Conservation (phyloP, 2,888 invertebrate species). For the Parochlus steinenii region DNA sequence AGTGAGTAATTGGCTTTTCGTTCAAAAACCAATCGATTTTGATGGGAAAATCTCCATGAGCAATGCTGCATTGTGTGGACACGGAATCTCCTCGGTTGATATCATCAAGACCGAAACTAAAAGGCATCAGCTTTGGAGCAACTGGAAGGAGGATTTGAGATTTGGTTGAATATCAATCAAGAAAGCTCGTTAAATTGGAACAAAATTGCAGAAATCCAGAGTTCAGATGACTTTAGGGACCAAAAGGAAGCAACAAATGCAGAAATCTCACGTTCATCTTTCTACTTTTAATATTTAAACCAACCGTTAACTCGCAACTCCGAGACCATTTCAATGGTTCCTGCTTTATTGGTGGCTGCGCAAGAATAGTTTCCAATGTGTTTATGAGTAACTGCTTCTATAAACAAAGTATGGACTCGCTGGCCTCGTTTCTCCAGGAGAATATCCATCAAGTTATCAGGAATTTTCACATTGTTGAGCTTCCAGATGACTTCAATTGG, state of each 20-base stretch:
- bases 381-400: constrained; percentile 47
- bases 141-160: too few species aligned
- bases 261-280: too few species aligned
- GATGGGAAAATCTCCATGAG: constrained; percentile 52
- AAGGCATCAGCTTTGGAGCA: constrained; percentile 32
- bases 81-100: constrained; percentile 47
- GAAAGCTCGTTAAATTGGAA: too few species aligned
- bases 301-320: constrained; percentile 57
- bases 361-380: constrained; percentile 66
- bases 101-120: constrained; percentile 38
- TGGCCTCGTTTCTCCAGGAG: constrained; percentile 29
- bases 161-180: too few species aligned
- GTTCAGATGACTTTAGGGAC: too few species aligned
- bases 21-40: constrained; percentile 50
- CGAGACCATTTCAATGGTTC: constrained; percentile 48
- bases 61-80: constrained; percentile 47
- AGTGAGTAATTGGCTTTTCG: constrained; percentile 48
- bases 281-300: too few species aligned
- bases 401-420: constrained; percentile 40
- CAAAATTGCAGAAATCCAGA: neutral
- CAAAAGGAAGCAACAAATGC: too few species aligned
- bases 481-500: constrained; percentile 43
- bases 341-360: constrained; percentile 55
- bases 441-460: constrained; percentile 26
- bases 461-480: constrained; percentile 34